Evolutionary conservation across 2,797 vertebrate species (phyloP), one percentile per base, ranked within the genome.

Genomic region (Heterohyrax brucei): DNA sequence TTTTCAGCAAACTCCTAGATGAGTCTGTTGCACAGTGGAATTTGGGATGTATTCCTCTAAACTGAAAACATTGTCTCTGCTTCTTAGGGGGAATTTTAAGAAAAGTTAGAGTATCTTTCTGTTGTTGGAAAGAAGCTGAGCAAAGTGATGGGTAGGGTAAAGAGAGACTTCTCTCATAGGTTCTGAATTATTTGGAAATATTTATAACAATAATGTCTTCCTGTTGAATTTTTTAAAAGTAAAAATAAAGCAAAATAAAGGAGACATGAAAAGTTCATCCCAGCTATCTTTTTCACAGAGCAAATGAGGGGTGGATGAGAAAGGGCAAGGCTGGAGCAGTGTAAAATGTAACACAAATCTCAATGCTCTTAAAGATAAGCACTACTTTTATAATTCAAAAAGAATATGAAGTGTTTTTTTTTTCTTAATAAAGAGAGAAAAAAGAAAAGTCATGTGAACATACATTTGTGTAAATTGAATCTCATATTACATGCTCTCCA

Each of bases 301-400:
- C 24, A 95, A 61, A 66, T 44, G 56, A 94, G 39, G 56, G 18
- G 16, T 72, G 8, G 30, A 19, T 88, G 62, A 21, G 33, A 91
- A 75, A 39, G 33, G 12, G 44, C 39, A 72, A 85, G 48, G 18
- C 30, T 87, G 28, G 28, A 44, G 28, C 18, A 86, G 19, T 5
- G 48, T 13, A 91, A 87, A 50, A 44, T 76, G 14, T 48, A 53
- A 50, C 46, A 75, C 66, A 78, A 72, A 64, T 79, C 21, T 93
- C 78, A 87, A 68, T 72, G 13, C 48, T 73, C 59, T 22, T 66
- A 33, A 87, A 77, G 66, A 73, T 85, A n/a, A 93, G 44, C 56
- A 44, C 92, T 84, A n/a, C n/a, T 33, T 92, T 95, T 90, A 46
- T 76, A 91, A 90, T 77, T 39, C n/a, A 22, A 61, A 93, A 89